Base-by-base conservation (phyloP, 2,888 invertebrate genomes). In the Sesia bembeciformis region DNA sequence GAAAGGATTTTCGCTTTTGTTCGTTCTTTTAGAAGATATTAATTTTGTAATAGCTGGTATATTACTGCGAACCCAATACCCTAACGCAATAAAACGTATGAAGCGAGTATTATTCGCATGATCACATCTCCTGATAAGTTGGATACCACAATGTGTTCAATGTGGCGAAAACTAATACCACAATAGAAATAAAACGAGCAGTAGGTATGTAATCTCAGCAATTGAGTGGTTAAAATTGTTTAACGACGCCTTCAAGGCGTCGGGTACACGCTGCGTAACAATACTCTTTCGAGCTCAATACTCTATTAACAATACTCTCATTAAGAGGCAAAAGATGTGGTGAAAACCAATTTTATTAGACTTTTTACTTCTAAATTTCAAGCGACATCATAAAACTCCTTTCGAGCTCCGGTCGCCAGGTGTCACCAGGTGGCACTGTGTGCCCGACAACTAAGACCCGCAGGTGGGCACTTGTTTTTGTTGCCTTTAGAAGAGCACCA, bases 111-210 rank as follows among this genome's bases (percentile, higher is more conserved):
- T 84, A 83, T 78, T 81, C 88, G 88, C 86, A 80, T 85, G 87
- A 86, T 84, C 84, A 81, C 76, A 81, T 84, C 81, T 75, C 85
- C 84, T 88, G 88, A 88, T 88, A 87, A 88, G 86, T 85, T 81
- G 84, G 84, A 84, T 82, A 81, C 82, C 81, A 77, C 84, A 83
- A 79, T 78, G 81, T 68, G 85, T 72, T 81, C 81, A 84, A 84
- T 84, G 86, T 80, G 78, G 80, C 85, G 87, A 77, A 69, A 78
- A 76, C 75, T 83, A 83, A 84, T 81, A 78, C 78, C 77, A 66
- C 68, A 70, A 73, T 68, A 40, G 6, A 50, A 40, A 40, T n/a
- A 46, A 5, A 4, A 8, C 23, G 46, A 46, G 46, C 46, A 46
- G 46, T 46, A 46, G 46, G 46, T 4, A 3, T 8, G 23, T 23